A percentile compares a stretch with the other conserved stretches of the same genome.
These are phyloP conservation scores for Neotoma lepida DNA, from an alignment of 2,113 vertebrate species.

Conservation along the genomic window DNA sequence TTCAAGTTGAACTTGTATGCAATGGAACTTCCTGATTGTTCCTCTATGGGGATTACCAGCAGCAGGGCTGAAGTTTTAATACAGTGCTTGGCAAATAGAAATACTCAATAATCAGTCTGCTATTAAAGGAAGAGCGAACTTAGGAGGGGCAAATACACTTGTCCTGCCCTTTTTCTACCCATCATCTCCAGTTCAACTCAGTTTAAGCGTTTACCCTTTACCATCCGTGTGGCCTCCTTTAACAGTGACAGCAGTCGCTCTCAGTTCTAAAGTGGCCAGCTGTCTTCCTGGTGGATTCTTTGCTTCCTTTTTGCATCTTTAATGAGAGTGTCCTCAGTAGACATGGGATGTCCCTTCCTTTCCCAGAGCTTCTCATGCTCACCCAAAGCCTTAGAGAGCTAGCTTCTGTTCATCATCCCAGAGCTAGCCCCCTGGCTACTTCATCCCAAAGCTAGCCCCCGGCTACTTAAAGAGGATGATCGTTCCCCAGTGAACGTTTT, in stretches of 20 bases:
- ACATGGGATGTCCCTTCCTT: background rate
- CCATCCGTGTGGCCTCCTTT: background rate
- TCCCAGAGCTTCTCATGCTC: background rate
- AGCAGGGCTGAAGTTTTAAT: constrained; percentile 18
- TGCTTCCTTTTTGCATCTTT: background rate
- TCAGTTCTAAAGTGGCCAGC: background rate
- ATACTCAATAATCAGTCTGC: background rate
- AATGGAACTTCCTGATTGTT: constrained; percentile 33
- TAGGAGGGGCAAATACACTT: background rate
- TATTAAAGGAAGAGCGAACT: background rate
- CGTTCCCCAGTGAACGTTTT: background rate
- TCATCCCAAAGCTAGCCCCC: background rate
- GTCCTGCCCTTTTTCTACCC: background rate
- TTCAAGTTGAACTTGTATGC: constrained; percentile 66
- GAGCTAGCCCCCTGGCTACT: background rate
- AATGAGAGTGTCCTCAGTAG: background rate
- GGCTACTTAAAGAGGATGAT: background rate
- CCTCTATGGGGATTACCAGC: constrained; percentile 30
- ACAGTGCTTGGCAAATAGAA: background rate
- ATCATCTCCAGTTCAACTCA: background rate
- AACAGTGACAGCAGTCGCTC: background rate
- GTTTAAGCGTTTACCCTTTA: background rate
- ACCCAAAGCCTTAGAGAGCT: background rate
- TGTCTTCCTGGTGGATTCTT: background rate
- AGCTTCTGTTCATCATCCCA: background rate